phyloP scores from a whole-genome alignment of 2,888 invertebrate species.

The Drosophila suboccidentalis region DNA sequence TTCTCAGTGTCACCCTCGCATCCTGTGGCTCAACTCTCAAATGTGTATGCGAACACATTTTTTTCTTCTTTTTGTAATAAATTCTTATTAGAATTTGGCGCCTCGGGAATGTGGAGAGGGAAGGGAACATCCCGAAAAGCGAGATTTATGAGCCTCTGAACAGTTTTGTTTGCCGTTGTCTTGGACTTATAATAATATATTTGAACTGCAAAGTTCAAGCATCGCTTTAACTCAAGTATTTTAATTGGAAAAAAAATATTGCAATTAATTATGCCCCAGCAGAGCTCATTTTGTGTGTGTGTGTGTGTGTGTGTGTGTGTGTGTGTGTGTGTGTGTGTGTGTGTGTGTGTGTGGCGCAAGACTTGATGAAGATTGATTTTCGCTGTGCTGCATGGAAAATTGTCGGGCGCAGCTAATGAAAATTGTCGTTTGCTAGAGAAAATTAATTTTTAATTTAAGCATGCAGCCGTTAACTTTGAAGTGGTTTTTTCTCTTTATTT shows the following conservation, averaged over 20 bases:
- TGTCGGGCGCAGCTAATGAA: constrained; percentile 65
- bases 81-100: constrained; percentile 68
- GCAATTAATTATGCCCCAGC: constrained; percentile 47
- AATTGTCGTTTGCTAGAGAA: constrained; percentile 57
- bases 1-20: constrained; percentile 45
- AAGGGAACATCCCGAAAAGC: constrained; percentile 1
- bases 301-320: too few relatives aligned
- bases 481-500: constrained; percentile 14
- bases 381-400: constrained; percentile 29
- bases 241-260: constrained; percentile 64
- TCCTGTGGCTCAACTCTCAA: constrained; percentile 26
- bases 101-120: constrained; percentile 29
- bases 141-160: constrained; percentile 60
- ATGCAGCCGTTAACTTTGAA: constrained; percentile 64
- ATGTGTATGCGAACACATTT: constrained; percentile 2
- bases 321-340: too few relatives aligned
- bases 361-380: constrained; percentile 76
- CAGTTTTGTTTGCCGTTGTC: constrained; percentile 12
- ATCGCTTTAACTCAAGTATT: constrained; percentile 33
- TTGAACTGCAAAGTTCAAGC: constrained; percentile 19
- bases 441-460: constrained; percentile 58
- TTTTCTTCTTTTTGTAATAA: constrained; percentile 48
- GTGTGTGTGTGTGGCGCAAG: constrained; percentile 10
- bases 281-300: constrained; percentile 19
- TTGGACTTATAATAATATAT: constrained; percentile 24